Evolutionary conservation across 2,888 invertebrate genomes (phyloP).

Genomic region (Ochropleura leucogaster): DNA sequence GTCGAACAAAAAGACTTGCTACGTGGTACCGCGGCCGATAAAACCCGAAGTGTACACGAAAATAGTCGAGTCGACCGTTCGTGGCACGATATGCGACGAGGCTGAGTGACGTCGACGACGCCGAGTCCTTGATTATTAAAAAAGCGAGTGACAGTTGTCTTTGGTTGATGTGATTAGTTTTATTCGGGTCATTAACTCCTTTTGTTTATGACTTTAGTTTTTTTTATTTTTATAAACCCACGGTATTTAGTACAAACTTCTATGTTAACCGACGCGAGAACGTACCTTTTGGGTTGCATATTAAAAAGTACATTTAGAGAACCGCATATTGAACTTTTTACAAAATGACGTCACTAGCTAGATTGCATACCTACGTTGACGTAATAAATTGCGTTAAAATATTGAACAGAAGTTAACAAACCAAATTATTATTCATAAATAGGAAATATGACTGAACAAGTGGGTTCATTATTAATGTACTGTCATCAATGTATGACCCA

Average conservation of each 20-base stretch:
- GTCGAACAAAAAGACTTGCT: constrained; percentile 63
- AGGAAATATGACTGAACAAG: constrained; percentile 34
- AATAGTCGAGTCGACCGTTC: constrained; percentile 73
- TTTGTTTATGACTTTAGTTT: constrained; percentile 42
- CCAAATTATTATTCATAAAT: constrained; percentile 45
- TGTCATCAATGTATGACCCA: constrained; percentile 14
- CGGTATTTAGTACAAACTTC: background rate
- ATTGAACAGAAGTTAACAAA: constrained; percentile 42
- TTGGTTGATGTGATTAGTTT: constrained; percentile 63
- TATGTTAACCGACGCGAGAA: background rate
- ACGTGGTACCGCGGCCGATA: constrained; percentile 61
- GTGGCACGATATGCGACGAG: constrained; percentile 78
- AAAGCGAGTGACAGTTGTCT: constrained; percentile 75
- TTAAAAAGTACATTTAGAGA: background rate
- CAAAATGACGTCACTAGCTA: constrained; percentile 15
- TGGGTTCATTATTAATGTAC: constrained; percentile 38
- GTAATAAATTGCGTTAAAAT: constrained; percentile 30
- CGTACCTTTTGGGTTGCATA: background rate
- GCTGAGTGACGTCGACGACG: constrained; percentile 70
- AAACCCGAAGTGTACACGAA: constrained; percentile 75
- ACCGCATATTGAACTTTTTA: constrained; percentile 11
- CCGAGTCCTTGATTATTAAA: constrained; percentile 80
- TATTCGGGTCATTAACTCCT: constrained; percentile 63
- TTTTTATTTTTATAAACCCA: constrained; percentile 1
- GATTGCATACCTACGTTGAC: constrained; percentile 13